These are phyloP conservation scores for Hydraecia micacea DNA, from an alignment of 2,888 invertebrate genomes.

Conservation along the genomic window DNA sequence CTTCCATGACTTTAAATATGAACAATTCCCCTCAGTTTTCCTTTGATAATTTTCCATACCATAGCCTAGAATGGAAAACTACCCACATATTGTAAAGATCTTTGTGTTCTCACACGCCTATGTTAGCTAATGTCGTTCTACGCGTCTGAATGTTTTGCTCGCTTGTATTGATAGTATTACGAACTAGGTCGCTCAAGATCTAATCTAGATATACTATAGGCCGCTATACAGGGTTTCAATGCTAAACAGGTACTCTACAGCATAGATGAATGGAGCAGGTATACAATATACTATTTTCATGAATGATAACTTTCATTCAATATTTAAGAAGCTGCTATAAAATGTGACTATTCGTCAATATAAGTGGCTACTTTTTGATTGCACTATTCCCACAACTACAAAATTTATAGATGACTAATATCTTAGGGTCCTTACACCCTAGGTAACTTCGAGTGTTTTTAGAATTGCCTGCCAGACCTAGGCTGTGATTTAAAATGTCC, in stretches of 20 bases:
- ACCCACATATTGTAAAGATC: conserved; percentile 49
- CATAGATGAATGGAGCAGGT: conserved; percentile 10
- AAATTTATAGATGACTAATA: background rate
- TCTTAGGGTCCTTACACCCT: background rate
- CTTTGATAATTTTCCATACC: conserved; percentile 18
- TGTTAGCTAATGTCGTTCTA: conserved; percentile 55
- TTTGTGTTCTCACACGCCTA: conserved; percentile 49
- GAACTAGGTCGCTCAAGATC: conserved; percentile 60
- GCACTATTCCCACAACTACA: too few relatives aligned
- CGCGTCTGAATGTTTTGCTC: conserved; percentile 49
- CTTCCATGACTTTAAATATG: background rate
- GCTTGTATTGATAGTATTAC: conserved; percentile 59
- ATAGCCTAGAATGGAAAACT: conserved; percentile 48
- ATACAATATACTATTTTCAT: conserved; percentile 1
- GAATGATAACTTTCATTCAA: background rate
- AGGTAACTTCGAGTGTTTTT: background rate
- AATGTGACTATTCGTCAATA: background rate
- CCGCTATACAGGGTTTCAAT: conserved; percentile 52
- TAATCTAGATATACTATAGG: conserved; percentile 50
- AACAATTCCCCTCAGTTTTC: background rate
- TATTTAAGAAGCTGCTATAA: background rate
- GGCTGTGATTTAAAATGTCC: background rate
- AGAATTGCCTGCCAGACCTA: background rate
- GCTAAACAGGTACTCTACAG: conserved; percentile 29
- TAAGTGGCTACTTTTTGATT: background rate